Evolutionary conservation across 64 coral and sea anemone species (phyloP), one percentile per base, ranked within the genome.

Genomic region (Stichodactyla helianthus): DNA sequence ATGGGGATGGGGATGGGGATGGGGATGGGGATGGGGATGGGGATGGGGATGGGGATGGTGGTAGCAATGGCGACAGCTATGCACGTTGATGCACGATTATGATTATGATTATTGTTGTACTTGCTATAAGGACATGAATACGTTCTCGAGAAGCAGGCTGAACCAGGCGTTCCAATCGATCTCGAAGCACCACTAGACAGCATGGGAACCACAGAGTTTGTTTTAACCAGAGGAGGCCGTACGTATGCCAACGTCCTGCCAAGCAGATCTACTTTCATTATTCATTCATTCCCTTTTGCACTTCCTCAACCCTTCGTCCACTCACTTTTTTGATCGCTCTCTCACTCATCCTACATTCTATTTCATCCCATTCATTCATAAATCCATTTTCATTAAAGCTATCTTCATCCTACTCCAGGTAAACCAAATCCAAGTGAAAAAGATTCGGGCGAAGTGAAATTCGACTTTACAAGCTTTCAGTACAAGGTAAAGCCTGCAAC

Each of bases 161-260:
- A 88, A 8, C 86, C 93, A 6, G 90, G 85, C 18, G 91, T 90
- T 5, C 81, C 90, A 4, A 88, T 95, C 59, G 91, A 92, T 20
- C 93, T 99, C 52, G 89, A 99, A n/a, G 86, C 93, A 23, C 85
- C 88, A 51, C 86, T 99, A 7, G 93, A 95, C n/a, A 95, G 90
- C 27, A 95, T 99, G 97, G 97, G 91, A 83, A 93, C 97, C 4
- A 68, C 85, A 17, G 93, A 99, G 77, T 95, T 99, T 54, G 86
- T 87, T 58, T 64, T 99, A 5, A 92, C 93, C 7, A 90, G 89
- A 87, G 88, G 88, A 54, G 91, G 86, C 20, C 86, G 90, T 92
- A 71, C 83, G 93, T 92, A 76, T 17, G 35, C 35, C 35, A 44
- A 44, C 35, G 35, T 44, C 35, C 35, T 44, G 35, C 1, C 35